Evolutionary conservation across 1,140 invertebrate species (phyloP), one percentile per base, ranked within the genome.

Genomic region (Ips typographus): DNA sequence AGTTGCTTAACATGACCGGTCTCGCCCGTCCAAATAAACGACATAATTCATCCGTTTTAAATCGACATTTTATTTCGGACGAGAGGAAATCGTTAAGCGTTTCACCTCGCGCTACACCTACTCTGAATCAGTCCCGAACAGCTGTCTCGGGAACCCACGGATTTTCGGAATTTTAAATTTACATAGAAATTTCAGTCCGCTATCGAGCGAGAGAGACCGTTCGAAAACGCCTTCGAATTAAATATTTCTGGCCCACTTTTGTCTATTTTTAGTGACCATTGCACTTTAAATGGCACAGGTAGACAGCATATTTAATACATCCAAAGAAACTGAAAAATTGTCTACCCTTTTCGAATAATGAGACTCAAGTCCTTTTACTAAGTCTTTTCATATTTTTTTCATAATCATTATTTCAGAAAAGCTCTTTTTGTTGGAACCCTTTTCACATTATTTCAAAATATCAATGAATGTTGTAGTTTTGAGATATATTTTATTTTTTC

Each of bases 221-320:
- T 44, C 44, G 44, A 66, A 66, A 66, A 66, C 65, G 65, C 65
- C 65, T 66, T 40, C 59, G 60, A 65, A 64, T 70, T 47, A 64
- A 56, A 70, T 66, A 66, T 66, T 66, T 66, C 41, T 66, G 65
- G 65, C 65, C 65, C 65, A 66, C 65, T 64, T 66, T 65, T 59
- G 8, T 57, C 65, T 66, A 66, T 66, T 66, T 66, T 55, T 66
- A 66, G 55, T 55, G 37, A 39, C 61, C 57, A 36, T 59, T 59
- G 38, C 2, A 59, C 8, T 40, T 42, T 59, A 59, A 49, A 6
- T 49, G 44, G 44, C 7, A 49, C 44, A 8, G 22, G 44, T 49
- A 8, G 44, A 49, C 7, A 49, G 22, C 44, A 3, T 49, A 22
- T 22, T 22, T 22, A 22, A 22, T 22, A 22, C 22, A 22, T 22